Evolutionary conservation across 2,113 vertebrate species (phyloP).

Genomic region (Fregetta grallaria): DNA sequence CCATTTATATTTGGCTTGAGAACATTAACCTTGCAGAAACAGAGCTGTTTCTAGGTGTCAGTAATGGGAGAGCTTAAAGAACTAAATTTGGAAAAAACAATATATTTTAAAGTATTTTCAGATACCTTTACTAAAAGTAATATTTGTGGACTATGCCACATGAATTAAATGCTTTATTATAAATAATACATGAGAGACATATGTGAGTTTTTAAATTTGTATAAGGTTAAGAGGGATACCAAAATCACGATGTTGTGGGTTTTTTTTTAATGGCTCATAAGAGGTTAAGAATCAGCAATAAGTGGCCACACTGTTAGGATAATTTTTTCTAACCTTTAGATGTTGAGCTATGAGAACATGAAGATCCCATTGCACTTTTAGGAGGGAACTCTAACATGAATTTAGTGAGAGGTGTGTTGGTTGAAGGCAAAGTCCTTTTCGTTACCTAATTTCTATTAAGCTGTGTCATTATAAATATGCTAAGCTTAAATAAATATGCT

Average conservation of each 20-base stretch:
- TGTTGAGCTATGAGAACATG: not conserved
- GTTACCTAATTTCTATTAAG: constrained; percentile 8
- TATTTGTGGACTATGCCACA: not conserved
- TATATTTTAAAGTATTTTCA: not conserved
- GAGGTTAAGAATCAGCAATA: not conserved
- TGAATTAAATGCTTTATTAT: not conserved
- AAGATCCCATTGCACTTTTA: not conserved
- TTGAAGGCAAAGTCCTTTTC: not conserved
- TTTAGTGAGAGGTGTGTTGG: not conserved
- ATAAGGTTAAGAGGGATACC: not conserved
- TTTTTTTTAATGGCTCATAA: not conserved
- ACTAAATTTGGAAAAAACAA: not conserved
- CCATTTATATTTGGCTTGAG: fast-evolving
- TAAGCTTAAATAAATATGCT: not conserved
- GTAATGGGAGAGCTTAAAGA: not conserved
- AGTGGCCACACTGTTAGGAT: not conserved
- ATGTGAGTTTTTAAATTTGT: not conserved
- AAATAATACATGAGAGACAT: fast-evolving
- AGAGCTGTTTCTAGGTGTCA: not conserved
- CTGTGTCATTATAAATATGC: not conserved
- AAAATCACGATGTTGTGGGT: not conserved
- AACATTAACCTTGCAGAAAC: not conserved
- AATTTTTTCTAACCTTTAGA: not conserved
- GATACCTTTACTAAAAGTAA: not conserved
- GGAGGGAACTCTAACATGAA: not conserved